Evolutionary conservation across 2,888 invertebrate genomes (phyloP), one percentile per base, ranked within the genome.

Genomic region (Adineta ricciae): DNA sequence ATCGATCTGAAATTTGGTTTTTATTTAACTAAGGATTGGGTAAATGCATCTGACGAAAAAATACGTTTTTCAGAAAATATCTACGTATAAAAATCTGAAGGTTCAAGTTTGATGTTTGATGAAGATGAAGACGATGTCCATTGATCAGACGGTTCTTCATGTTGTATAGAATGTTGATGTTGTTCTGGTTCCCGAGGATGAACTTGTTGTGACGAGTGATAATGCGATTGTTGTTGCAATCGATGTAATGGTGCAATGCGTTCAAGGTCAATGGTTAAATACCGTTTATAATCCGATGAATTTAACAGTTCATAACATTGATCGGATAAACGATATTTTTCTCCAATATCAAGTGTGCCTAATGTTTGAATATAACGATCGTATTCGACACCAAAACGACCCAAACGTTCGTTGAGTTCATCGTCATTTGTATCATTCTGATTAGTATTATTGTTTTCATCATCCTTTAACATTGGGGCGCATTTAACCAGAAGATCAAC

Each of bases 401-500:
- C 64, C 32, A 64, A 64, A 64, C 64, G 64, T 64, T 64, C 64
- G 7, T 32, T 32, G 32, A 64, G 64, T 32, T 64, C 64, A 19
- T 64, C 64, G 32, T 32, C 14, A 64, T 36, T 64, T 36, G 32
- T 64, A 19, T 64, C 32, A 64, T 36, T 64, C 27, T 11, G 16
- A 32, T 36, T 32, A 32, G 27, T 32, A 64, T 64, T 16, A 36
- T 64, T 64, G 19, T 64, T 64, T 64, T 64, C 64, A 64, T 64
- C 64, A 32, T 64, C 64, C 32, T 64, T 64, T 32, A 64, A 64
- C 27, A 27, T 64, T 32, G 64, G 64, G 19, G 64, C 64, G 32
- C 64, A 64, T 64, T 64, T 64, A 64, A 64, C 64, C 27, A 64
- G 64, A 32, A 64, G 64, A 32, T 64, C 64, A 64, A 64, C 64